Evolutionary conservation across 1,140 invertebrate genomes (phyloP), one percentile per base, ranked within the genome.

Genomic region (Drosophila miranda): DNA sequence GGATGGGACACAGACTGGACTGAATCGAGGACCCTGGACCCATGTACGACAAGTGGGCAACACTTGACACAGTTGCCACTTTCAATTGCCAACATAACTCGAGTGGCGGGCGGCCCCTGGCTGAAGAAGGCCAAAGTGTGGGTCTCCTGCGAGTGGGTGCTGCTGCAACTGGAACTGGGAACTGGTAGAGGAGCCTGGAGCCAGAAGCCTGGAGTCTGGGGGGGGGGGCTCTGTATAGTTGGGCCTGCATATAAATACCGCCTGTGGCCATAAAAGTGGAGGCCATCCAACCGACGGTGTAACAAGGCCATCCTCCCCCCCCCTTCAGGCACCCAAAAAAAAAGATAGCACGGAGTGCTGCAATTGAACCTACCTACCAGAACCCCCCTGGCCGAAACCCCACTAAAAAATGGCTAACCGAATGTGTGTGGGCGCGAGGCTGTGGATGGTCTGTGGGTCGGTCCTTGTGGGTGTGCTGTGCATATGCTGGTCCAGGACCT

Each of bases 251-350:
- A 90, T 90, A 90, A 90, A 90, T 90, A 90, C 89, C 89, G 89
- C 81, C 89, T 90, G 89, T 90, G 89, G 89, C 89, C 89, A 90
- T 90, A 90, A 90, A 90, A 90, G 81, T 84, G 89, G 82, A 90
- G 89, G 87, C 81, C 78, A 90, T 80, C 81, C 83, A 71, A 84
- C 75, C 60, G 75, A 72, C 69, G 63, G 78, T 78, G 67, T 75
- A 87, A 82, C 78, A 79, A 64, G 16, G 0, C 16, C 0, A 61
- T 63, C 63, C 49, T 14, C 30, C n/a, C 45, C 21, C 19, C 11
- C 0, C 11, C 56, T 14, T n/a, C 16, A 16, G 16, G 16, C 13
- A 21, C 13, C 14, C 13, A 1, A 11, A 28, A 50, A 52, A 55
- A 56, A 49, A 44, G 28, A 61, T 41, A 9, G 19, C 43, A 43